Percentiles rank a stretch among this genome's conserved stretches.
phyloP scores from a whole-genome alignment of 92 coral and sea anemone genomes.

The Nematostella vectensis region DNA sequence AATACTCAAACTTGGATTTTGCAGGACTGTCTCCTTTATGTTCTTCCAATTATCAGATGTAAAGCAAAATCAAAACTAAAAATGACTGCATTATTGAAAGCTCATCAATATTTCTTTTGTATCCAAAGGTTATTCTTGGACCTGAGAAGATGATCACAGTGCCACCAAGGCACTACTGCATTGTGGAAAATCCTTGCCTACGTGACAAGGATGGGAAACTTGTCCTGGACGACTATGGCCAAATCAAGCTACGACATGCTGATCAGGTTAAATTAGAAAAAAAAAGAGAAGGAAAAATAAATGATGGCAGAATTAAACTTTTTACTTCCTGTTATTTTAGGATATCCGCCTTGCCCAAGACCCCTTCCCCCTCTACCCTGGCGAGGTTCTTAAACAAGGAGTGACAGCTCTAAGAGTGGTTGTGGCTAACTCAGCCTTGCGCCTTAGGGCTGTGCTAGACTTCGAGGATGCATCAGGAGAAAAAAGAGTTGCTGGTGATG shows the following conservation, averaged over 20 bases:
- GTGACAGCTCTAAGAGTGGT: constrained; percentile 72
- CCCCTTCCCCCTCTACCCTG: constrained; percentile 98
- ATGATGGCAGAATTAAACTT: not conserved
- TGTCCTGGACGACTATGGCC: constrained; percentile 75
- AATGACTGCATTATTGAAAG: too few species aligned
- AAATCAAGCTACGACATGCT: constrained; percentile 90
- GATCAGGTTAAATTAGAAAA: constrained; percentile 64
- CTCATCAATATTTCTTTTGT: too few species aligned
- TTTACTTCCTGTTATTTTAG: too few species aligned
- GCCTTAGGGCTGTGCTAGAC: constrained; percentile 83
- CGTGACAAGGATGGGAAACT: constrained; percentile 73
- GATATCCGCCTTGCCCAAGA: constrained; percentile 96
- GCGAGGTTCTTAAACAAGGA: constrained; percentile 67
- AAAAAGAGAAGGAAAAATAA: not conserved
- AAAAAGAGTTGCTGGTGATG: constrained; percentile 97
- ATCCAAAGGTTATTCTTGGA: constrained; percentile 94
- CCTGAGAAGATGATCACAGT: constrained; percentile 96
- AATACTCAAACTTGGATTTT: too few species aligned
- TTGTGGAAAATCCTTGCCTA: constrained; percentile 88
- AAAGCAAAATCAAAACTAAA: too few species aligned
- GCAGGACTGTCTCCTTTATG: too few species aligned
- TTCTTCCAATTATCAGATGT: too few species aligned
- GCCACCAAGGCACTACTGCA: constrained; percentile 93
- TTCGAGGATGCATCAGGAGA: constrained; percentile 84
- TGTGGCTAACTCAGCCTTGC: constrained; percentile 84